phyloP scores from a whole-genome alignment of 2,888 invertebrate species.

The Brachyptera risi region DNA sequence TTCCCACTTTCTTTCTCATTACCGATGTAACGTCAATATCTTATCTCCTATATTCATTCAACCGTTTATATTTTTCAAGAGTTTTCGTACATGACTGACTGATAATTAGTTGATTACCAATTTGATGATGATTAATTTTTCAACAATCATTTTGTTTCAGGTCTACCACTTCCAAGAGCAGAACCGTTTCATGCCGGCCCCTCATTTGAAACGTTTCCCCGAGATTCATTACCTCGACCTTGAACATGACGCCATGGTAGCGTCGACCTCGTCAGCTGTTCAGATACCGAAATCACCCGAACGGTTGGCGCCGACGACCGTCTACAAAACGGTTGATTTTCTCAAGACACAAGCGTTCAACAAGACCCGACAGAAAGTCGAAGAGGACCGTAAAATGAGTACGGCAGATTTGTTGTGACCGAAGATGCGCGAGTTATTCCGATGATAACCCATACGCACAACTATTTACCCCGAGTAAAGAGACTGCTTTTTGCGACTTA shows the following conservation, averaged over 20 bases:
- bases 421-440: too few relatives aligned
- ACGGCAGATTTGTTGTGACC: slow-evolving; percentile 39
- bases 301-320: slow-evolving; percentile 45
- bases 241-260: slow-evolving; percentile 46
- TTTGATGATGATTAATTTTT: too few relatives aligned
- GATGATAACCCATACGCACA: too few relatives aligned
- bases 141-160: slow-evolving; percentile 39
- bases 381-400: slow-evolving; percentile 57
- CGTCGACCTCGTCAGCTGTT: slow-evolving; percentile 25
- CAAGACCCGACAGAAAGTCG: slow-evolving; percentile 75
- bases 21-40: too few relatives aligned
- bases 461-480: too few relatives aligned
- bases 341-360: slow-evolving; percentile 91
- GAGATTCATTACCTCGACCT: slow-evolving; percentile 80
- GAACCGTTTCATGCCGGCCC: slow-evolving; percentile 40
- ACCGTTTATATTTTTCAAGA: too few relatives aligned
- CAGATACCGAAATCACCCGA: slow-evolving; percentile 38
- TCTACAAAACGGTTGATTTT: slow-evolving; percentile 92
- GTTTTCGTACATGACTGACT: too few relatives aligned
- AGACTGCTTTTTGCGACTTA: too few relatives aligned
- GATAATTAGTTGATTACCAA: too few relatives aligned
- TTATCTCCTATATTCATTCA: too few relatives aligned
- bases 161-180: slow-evolving; percentile 44
- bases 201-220: slow-evolving; percentile 42
- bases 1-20: too few relatives aligned